A percentile compares a stretch with the other conserved stretches of the same genome.
These are phyloP conservation scores for Acanthurus tractus DNA, from an alignment of 2,797 vertebrate species.

Conservation along the genomic window DNA sequence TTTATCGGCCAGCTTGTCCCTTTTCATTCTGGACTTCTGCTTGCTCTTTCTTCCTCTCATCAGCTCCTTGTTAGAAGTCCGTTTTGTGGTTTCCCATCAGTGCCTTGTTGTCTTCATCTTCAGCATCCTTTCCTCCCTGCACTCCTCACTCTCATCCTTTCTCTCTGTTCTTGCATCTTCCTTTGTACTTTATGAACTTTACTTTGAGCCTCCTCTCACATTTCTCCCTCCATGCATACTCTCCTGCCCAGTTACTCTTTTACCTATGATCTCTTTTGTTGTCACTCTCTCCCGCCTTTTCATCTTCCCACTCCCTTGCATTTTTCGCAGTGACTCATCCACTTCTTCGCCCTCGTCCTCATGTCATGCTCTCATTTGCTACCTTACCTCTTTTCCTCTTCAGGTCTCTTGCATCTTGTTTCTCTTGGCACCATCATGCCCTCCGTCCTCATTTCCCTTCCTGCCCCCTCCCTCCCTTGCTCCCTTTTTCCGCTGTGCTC, in stretches of 20 bases:
- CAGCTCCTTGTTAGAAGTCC: conserved; percentile 2
- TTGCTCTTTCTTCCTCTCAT: conserved; percentile 13
- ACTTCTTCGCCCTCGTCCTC: conserved; percentile 31
- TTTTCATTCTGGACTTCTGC: neutral
- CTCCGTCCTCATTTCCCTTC: conserved; percentile 29
- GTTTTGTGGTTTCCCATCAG: conserved; percentile 1
- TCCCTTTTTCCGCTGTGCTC: conserved; percentile 35
- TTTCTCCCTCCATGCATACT: conserved; percentile 48
- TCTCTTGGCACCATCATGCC: conserved; percentile 33
- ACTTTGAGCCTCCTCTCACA: conserved; percentile 24
- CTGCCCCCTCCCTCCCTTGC: neutral
- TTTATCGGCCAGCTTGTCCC: neutral
- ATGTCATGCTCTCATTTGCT: conserved; percentile 33
- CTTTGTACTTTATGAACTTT: conserved; percentile 28
- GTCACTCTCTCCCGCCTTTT: conserved; percentile 42
- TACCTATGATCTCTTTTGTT: conserved; percentile 49
- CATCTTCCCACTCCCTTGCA: conserved; percentile 26
- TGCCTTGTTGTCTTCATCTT: conserved; percentile 21
- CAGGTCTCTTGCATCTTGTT: conserved; percentile 49
- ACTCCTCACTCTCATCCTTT: neutral
- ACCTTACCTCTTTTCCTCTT: conserved; percentile 18
- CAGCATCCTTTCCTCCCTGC: conserved; percentile 1
- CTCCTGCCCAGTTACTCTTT: conserved; percentile 59
- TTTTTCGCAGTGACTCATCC: conserved; percentile 29
- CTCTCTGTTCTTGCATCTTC: neutral